These are phyloP conservation scores for Leptodactylus fallax DNA, from an alignment of 2,797 vertebrate genomes.

Conservation along the genomic window DNA sequence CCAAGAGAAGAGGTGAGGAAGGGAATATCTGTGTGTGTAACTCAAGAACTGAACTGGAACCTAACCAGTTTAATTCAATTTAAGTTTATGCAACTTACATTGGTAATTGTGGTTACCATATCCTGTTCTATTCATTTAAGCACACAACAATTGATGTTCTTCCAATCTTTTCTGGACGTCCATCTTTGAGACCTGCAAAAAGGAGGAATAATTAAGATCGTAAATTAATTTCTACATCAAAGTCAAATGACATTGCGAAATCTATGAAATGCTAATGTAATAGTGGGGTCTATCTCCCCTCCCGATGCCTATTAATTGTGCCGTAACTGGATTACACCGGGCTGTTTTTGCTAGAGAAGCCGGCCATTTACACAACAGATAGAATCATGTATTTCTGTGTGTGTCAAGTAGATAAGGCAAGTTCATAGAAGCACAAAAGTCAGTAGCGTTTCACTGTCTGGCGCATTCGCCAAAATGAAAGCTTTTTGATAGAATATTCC, in stretches of 20 bases:
- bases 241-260: conserved; percentile 49
- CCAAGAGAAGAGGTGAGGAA: too few relatives aligned
- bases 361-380: conserved; percentile 48
- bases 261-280: conserved; percentile 21
- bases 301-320: conserved; percentile 42
- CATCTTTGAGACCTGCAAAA: background rate
- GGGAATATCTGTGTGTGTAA: background rate
- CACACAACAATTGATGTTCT: background rate
- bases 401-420: conserved; percentile 61
- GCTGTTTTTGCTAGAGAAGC: background rate
- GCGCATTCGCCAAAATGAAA: conserved; percentile 59
- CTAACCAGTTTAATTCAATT: background rate
- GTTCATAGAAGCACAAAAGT: conserved; percentile 53
- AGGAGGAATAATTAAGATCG: background rate
- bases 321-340: conserved; percentile 28
- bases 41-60: background rate
- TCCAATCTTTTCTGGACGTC: background rate
- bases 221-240: conserved; percentile 55
- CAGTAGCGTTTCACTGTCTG: conserved; percentile 41
- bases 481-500: conserved; percentile 47
- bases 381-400: conserved; percentile 53
- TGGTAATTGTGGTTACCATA: background rate
- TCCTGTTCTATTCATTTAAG: background rate
- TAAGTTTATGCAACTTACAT: background rate
- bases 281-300: background rate